These are phyloP conservation scores for Asobara japonica DNA, from an alignment of 1,140 invertebrate genomes.

Conservation along the genomic window DNA sequence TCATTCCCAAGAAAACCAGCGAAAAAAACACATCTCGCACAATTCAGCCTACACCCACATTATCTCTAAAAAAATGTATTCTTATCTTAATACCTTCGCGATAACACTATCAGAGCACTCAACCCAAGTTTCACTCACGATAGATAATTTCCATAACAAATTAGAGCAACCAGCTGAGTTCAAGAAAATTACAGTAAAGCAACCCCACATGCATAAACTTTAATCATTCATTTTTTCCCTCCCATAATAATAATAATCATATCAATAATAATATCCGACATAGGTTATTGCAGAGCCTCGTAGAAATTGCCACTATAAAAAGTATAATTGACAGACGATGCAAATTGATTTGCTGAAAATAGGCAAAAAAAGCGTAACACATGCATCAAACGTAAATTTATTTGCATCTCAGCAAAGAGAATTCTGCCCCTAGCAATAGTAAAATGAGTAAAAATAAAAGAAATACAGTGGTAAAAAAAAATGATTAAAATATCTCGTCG, in stretches of 20 bases:
- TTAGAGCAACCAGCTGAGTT: not conserved
- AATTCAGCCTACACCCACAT: not conserved
- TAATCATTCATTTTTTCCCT: not conserved
- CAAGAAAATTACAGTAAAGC: not conserved
- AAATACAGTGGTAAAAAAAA: not conserved
- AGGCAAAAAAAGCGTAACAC: not conserved
- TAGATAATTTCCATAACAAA: slow-evolving; percentile 4
- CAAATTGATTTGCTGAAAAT: not conserved
- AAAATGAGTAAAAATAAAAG: not conserved
- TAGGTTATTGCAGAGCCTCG: not conserved
- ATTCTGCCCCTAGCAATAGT: not conserved
- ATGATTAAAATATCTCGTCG: not conserved
- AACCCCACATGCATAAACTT: not conserved
- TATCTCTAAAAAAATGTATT: not conserved
- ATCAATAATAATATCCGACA: not conserved
- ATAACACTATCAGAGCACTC: not conserved
- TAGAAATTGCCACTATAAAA: not conserved
- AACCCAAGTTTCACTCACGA: not conserved
- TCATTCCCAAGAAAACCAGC: too few relatives aligned
- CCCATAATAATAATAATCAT: too few relatives aligned
- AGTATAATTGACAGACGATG: slow-evolving; percentile 1
- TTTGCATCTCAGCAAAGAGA: not conserved
- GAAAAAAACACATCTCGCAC: too few relatives aligned
- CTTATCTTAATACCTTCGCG: not conserved
- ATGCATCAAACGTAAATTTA: not conserved